phyloP scores from a whole-genome alignment of 30 jellyfish, hydroid and myxozoan genomes.

The Aurelia aurita region DNA sequence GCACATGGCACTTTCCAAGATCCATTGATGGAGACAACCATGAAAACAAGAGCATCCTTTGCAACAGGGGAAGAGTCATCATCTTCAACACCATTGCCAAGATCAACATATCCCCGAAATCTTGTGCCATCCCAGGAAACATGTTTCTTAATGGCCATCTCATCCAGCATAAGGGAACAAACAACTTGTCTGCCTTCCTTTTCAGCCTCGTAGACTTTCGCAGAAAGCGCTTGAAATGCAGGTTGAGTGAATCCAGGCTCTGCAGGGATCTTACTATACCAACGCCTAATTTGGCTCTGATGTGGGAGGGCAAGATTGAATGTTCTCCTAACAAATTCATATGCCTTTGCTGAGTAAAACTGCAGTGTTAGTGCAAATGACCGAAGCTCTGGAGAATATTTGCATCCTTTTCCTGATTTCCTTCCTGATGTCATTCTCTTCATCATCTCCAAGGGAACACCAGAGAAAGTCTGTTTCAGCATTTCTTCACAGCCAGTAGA shows the following conservation, averaged over 20 bases:
- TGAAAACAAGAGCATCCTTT: slow-evolving; percentile 51
- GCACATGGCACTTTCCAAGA: slow-evolving; percentile 71
- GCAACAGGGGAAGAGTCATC: slow-evolving; percentile 58
- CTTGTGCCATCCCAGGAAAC: slow-evolving; percentile 56
- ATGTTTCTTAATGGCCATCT: slow-evolving; percentile 70
- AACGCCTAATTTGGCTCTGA: slow-evolving; percentile 51
- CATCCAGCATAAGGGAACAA: slow-evolving; percentile 66
- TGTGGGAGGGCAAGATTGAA: slow-evolving; percentile 71
- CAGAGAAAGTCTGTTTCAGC: too few relatives aligned
- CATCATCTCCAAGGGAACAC: too few relatives aligned
- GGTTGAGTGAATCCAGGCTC: slow-evolving; percentile 72
- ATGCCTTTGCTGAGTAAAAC: slow-evolving; percentile 72
- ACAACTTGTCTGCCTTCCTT: slow-evolving; percentile 6
- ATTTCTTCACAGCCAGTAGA: too few relatives aligned
- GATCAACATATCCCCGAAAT: slow-evolving; percentile 49
- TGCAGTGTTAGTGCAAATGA: slow-evolving; percentile 69
- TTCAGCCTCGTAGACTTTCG: slow-evolving; percentile 30
- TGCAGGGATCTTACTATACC: slow-evolving; percentile 52
- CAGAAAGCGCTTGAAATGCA: slow-evolving; percentile 30
- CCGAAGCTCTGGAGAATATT: too few relatives aligned
- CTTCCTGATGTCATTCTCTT: too few relatives aligned
- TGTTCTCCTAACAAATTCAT: slow-evolving; percentile 64
- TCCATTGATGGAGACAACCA: slow-evolving; percentile 65
- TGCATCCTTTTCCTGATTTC: too few relatives aligned
- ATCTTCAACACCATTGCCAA: slow-evolving; percentile 35